Conservation (phyloP, 2,113 vertebrate species). For the Coturnix japonica region DNA sequence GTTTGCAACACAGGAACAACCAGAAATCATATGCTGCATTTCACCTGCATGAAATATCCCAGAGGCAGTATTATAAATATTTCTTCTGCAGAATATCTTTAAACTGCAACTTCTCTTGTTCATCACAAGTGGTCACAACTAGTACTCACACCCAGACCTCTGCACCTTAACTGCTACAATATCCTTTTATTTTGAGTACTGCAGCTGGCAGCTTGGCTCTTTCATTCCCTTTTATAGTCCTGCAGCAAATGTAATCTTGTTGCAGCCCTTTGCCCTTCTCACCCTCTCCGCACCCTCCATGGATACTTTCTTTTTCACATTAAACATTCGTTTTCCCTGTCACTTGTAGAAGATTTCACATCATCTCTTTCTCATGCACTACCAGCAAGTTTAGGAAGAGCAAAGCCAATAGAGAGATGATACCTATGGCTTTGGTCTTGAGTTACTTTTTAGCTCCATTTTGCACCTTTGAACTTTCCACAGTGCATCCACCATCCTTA, state of each 20-base stretch:
- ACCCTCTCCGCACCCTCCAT: not conserved
- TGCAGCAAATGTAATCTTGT: not conserved
- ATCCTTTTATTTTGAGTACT: not conserved
- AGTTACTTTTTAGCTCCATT: not conserved
- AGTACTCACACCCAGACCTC: rapidly evolving
- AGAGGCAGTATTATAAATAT: not conserved
- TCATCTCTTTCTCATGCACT: not conserved
- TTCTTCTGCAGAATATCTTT: not conserved
- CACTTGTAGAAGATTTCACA: not conserved
- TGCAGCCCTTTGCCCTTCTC: not conserved
- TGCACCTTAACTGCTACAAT: not conserved
- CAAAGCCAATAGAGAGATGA: not conserved
- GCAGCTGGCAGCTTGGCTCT: not conserved
- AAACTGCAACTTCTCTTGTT: not conserved
- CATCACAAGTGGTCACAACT: not conserved
- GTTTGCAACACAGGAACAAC: not conserved
- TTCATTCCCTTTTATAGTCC: not conserved
- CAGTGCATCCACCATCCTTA: not conserved
- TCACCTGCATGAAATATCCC: not conserved
- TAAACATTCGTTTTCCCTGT: not conserved
- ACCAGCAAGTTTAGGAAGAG: not conserved
- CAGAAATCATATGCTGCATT: not conserved
- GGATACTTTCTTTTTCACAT: not conserved
- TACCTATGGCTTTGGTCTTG: not conserved
- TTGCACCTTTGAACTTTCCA: not conserved